phyloP scores from a whole-genome alignment of 1,140 invertebrate species.

The Streblospio benedicti region DNA sequence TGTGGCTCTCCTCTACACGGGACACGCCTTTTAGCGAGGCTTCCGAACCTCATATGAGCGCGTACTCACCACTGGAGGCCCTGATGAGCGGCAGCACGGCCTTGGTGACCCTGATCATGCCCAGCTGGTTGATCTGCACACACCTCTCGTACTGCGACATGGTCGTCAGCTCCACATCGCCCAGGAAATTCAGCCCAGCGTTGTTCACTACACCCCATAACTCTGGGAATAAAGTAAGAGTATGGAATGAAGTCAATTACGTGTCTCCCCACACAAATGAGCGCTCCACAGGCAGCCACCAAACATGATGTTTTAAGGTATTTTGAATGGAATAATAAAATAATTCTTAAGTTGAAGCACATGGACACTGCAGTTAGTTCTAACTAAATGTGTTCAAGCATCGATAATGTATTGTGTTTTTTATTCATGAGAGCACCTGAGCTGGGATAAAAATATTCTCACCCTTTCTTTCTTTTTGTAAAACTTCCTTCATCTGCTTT shows the following conservation, averaged over 20 bases:
- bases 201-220: constrained; percentile 6
- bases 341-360: too few relatives aligned
- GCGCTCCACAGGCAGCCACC: not conserved
- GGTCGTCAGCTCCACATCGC: constrained; percentile 6
- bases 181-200: constrained; percentile 5
- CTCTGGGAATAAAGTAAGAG: not conserved
- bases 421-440: too few relatives aligned
- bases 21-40: too few relatives aligned
- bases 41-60: too few relatives aligned
- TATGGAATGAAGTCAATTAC: not conserved
- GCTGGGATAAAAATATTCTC: too few relatives aligned
- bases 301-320: not conserved
- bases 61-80: not conserved
- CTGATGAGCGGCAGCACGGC: not conserved
- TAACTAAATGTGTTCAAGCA: too few relatives aligned
- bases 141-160: not conserved
- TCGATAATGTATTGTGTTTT: too few relatives aligned
- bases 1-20: too few relatives aligned
- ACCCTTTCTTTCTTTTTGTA: too few relatives aligned
- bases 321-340: too few relatives aligned
- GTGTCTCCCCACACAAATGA: not conserved
- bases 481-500: too few relatives aligned
- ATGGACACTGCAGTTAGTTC: too few relatives aligned
- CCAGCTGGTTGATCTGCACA: not conserved
- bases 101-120: constrained; percentile 3